These are phyloP conservation scores for Drosophila paulistorum DNA, from an alignment of 1,140 invertebrate species.

Conservation along the genomic window DNA sequence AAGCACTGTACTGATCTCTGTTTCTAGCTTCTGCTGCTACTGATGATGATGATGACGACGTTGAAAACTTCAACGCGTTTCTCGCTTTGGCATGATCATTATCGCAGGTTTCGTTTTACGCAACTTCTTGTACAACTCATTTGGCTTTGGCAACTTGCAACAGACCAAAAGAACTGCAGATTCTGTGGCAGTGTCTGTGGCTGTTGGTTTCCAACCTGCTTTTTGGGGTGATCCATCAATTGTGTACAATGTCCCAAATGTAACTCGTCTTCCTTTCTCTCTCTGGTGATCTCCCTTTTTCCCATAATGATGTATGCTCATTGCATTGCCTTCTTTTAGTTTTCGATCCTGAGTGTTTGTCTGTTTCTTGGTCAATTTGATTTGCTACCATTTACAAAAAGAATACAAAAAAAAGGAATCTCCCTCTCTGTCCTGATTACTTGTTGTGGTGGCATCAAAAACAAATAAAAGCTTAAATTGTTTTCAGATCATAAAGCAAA, in stretches of 20 bases:
- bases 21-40: constrained; percentile 30
- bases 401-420: not conserved
- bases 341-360: not conserved
- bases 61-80: constrained; percentile 79
- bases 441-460: constrained; percentile 74
- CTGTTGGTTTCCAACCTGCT: constrained; percentile 11
- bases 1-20: constrained; percentile 18
- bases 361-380: constrained; percentile 52
- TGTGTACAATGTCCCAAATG: constrained; percentile 56
- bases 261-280: constrained; percentile 40
- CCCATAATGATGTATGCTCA: constrained; percentile 69
- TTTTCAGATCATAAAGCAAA: constrained; percentile 79
- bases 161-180: constrained; percentile 19
- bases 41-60: constrained; percentile 64
- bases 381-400: constrained; percentile 68
- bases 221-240: constrained; percentile 78
- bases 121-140: constrained; percentile 74
- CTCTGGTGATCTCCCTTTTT: not conserved
- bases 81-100: constrained; percentile 79
- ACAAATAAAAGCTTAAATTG: constrained; percentile 81
- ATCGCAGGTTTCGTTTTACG: constrained; percentile 75
- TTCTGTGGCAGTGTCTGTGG: not conserved
- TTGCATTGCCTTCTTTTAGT: constrained; percentile 45
- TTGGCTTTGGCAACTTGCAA: constrained; percentile 58
- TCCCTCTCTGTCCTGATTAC: constrained; percentile 53